Evolutionary conservation across 2,888 invertebrate genomes (phyloP).

Genomic region (Cephus spinipes): DNA sequence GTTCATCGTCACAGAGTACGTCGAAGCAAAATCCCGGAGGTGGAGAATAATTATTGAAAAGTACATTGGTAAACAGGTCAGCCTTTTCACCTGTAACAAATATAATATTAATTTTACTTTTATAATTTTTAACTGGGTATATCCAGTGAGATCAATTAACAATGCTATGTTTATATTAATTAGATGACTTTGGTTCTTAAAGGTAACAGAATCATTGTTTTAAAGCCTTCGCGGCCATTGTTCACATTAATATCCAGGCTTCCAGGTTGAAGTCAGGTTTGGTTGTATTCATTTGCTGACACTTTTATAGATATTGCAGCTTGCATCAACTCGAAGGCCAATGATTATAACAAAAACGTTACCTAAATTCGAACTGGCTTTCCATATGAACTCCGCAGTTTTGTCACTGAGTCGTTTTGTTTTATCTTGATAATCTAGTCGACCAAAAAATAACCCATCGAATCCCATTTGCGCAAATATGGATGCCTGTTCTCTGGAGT

Average conservation of each 20-base stretch:
- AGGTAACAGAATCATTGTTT: too few relatives aligned
- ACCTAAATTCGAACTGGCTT: constrained; percentile 79
- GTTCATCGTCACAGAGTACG: constrained; percentile 83
- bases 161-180: too few relatives aligned
- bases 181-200: too few relatives aligned
- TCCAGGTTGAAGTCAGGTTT: neutral
- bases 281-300: neutral
- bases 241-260: too few relatives aligned
- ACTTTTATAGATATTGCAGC: too few relatives aligned
- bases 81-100: constrained; percentile 70
- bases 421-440: constrained; percentile 91
- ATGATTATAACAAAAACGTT: constrained; percentile 26
- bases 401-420: constrained; percentile 69
- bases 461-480: constrained; percentile 87
- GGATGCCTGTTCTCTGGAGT: constrained; percentile 87
- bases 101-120: neutral
- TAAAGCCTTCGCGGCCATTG: too few relatives aligned
- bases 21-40: constrained; percentile 96
- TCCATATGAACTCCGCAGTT: constrained; percentile 88
- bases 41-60: constrained; percentile 85
- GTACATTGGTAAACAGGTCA: constrained; percentile 85
- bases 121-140: neutral
- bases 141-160: too few relatives aligned
- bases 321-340: neutral
- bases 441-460: constrained; percentile 88